Percentiles rank a stretch among this genome's conserved stretches.
phyloP scores from a whole-genome alignment of 2,113 vertebrate species.

The Mesocricetus auratus region DNA sequence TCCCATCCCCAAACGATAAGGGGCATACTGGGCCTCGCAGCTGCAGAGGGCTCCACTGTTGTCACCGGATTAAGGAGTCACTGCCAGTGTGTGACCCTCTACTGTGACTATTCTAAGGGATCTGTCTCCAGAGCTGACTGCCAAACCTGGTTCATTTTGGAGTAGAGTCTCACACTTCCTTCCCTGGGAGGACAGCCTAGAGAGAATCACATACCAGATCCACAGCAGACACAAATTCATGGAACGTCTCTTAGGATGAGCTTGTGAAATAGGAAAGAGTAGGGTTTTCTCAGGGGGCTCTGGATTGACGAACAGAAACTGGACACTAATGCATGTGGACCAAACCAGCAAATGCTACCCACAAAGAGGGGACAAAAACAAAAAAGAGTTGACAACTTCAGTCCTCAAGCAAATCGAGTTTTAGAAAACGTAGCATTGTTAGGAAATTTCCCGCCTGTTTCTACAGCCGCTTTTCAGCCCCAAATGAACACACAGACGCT shows the following conservation, averaged over 20 bases:
- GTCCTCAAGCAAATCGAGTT: not conserved
- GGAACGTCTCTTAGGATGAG: not conserved
- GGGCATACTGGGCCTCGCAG: rapidly evolving
- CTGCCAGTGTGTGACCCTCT: not conserved
- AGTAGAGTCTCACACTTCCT: not conserved
- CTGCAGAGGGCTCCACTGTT: not conserved
- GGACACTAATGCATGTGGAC: not conserved
- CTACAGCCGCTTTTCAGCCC: no score
- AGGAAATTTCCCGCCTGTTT: no score
- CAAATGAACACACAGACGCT: no score
- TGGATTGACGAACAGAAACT: no score
- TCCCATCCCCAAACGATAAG: rapidly evolving
- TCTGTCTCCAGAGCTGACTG: not conserved
- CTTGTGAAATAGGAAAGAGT: not conserved
- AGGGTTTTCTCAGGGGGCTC: no score
- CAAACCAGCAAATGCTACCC: no score
- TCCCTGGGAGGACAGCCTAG: not conserved
- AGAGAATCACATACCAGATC: not conserved
- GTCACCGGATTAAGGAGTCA: not conserved
- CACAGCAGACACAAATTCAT: not conserved
- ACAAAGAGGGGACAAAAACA: not conserved
- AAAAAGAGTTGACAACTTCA: not conserved
- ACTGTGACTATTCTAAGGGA: not conserved
- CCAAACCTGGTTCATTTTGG: not conserved
- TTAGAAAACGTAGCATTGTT: not conserved